Conservation (phyloP, 2,888 invertebrate genomes). For the Tolmerus cingulatus region DNA sequence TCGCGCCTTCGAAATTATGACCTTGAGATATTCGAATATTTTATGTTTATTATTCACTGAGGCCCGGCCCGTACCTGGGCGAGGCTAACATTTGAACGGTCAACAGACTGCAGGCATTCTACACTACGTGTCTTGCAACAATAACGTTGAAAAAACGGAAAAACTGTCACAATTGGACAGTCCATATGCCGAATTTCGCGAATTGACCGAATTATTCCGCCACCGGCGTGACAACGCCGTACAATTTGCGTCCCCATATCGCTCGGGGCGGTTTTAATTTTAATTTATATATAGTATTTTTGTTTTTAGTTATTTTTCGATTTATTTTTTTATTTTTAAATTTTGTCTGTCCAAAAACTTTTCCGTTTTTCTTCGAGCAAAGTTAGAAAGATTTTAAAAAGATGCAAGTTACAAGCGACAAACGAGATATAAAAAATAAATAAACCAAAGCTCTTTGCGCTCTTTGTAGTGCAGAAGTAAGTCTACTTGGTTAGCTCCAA, state of each 20-base stretch:
- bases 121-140: slow-evolving; percentile 20
- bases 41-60: neutral
- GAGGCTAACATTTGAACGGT: neutral
- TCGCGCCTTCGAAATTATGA: neutral
- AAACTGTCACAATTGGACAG: neutral
- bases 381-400: neutral
- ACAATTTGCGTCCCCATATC: neutral
- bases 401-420: slow-evolving; percentile 16
- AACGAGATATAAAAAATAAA: neutral
- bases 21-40: neutral
- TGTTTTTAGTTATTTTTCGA: neutral
- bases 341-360: slow-evolving; percentile 5
- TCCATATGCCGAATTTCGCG: neutral
- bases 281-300: too few relatives aligned
- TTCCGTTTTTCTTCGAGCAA: neutral
- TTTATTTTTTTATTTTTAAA: neutral
- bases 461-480: slow-evolving; percentile 21
- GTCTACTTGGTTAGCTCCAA: slow-evolving; percentile 29
- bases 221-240: neutral
- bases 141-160: slow-evolving; percentile 26
- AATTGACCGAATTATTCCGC: neutral
- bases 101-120: slow-evolving; percentile 7
- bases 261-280: neutral
- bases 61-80: neutral
- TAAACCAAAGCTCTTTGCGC: slow-evolving; percentile 23